A percentile compares a stretch with the other conserved stretches of the same genome.
These are phyloP conservation scores for Proteles cristata DNA, from an alignment of 2,113 vertebrate genomes.

Conservation along the genomic window DNA sequence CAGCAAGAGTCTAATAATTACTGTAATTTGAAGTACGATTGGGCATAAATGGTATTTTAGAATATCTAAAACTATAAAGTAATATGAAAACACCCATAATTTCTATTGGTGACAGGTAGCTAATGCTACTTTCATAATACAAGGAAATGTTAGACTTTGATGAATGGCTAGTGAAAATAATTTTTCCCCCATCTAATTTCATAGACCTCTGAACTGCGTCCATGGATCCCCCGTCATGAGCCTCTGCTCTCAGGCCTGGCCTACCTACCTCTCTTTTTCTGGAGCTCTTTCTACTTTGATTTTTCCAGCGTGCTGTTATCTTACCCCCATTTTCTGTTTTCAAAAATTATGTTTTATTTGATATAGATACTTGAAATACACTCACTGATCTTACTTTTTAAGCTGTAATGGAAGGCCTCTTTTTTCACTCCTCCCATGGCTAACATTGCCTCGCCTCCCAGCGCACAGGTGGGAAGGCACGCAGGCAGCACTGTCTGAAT, in stretches of 20 bases:
- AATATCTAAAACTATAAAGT: background rate
- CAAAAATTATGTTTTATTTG: background rate
- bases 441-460: background rate
- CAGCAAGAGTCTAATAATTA: slow-evolving; percentile 14
- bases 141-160: slow-evolving; percentile 15
- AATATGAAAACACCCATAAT: background rate
- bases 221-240: background rate
- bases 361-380: background rate
- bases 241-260: background rate
- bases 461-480: background rate
- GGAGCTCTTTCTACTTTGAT: background rate
- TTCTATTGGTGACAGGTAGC: background rate
- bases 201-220: background rate
- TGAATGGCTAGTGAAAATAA: background rate
- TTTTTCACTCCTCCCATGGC: background rate
- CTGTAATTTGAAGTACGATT: background rate
- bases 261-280: background rate
- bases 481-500: background rate
- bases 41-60: slow-evolving; percentile 2
- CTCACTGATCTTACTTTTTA: background rate
- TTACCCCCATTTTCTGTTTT: background rate
- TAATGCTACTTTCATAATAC: background rate
- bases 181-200: background rate
- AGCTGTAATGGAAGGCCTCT: background rate
- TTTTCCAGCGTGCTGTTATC: background rate